These are phyloP conservation scores for Hydrozoanthus tunicans DNA, from an alignment of 64 coral and sea anemone genomes.

Conservation along the genomic window DNA sequence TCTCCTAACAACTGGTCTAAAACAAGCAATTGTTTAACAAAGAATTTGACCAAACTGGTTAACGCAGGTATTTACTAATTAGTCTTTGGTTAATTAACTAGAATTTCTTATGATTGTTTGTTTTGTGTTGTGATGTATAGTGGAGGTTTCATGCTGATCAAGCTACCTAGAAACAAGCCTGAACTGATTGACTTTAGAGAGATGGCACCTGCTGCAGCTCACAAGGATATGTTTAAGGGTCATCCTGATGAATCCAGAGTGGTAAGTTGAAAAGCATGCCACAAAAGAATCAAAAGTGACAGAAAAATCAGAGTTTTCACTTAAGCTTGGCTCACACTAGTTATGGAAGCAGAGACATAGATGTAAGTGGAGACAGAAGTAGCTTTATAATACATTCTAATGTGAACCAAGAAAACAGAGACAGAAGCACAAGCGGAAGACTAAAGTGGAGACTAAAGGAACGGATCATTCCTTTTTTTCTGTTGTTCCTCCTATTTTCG, in stretches of 20 bases:
- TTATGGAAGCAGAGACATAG: too few species aligned
- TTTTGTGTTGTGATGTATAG: conserved; percentile 26
- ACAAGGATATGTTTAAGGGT: conserved; percentile 72
- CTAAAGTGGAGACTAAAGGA: too few species aligned
- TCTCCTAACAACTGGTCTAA: too few species aligned
- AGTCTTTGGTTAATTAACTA: background rate
- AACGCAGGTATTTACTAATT: too few species aligned
- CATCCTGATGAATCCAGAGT: conserved; percentile 26
- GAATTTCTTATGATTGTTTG: background rate
- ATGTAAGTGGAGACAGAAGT: too few species aligned
- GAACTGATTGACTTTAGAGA: conserved; percentile 88
- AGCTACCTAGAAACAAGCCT: conserved; percentile 38
- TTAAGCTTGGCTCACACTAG: background rate
- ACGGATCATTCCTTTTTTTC: too few species aligned
- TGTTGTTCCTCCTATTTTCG: too few species aligned
- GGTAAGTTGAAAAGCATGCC: conserved; percentile 39
- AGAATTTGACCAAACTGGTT: too few species aligned
- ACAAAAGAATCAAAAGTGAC: background rate
- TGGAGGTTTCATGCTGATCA: conserved; percentile 83
- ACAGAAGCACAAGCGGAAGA: too few species aligned
- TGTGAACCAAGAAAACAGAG: too few species aligned
- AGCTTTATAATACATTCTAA: too few species aligned
- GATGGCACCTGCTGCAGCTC: conserved; percentile 58
- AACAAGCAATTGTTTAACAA: too few species aligned
- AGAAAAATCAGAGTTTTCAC: background rate